phyloP scores from a whole-genome alignment of 2,888 invertebrate species.

The Ametastegia equiseti region DNA sequence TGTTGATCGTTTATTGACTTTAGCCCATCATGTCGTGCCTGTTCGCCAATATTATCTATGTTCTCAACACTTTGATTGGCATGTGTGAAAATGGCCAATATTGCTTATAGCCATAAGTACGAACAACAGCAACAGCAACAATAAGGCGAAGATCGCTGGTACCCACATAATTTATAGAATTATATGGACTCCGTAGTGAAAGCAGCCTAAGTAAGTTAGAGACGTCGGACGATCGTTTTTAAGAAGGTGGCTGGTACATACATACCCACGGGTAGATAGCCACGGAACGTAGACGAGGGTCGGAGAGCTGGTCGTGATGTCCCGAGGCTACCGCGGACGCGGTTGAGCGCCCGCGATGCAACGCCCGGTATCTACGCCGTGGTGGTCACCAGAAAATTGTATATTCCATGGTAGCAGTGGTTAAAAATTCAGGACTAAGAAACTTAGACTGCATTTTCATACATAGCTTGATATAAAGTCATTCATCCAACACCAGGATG shows the following conservation, averaged over 20 bases:
- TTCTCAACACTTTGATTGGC: too few species aligned
- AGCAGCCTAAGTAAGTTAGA: slow-evolving; percentile 21
- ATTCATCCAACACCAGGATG: not conserved
- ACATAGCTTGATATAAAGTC: not conserved
- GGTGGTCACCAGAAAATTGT: slow-evolving; percentile 20
- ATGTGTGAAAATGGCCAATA: too few species aligned
- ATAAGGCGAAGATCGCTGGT: too few species aligned
- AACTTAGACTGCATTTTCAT: not conserved
- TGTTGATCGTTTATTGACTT: too few species aligned
- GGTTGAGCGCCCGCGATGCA: slow-evolving; percentile 53
- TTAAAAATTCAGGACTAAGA: not conserved
- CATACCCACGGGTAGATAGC: slow-evolving; percentile 25
- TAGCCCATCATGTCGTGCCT: too few species aligned
- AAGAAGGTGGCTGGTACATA: not conserved
- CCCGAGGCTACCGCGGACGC: slow-evolving; percentile 71
- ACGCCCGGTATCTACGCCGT: slow-evolving; percentile 4
- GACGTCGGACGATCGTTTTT: slow-evolving; percentile 20
- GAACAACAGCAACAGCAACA: too few species aligned
- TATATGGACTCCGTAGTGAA: slow-evolving; percentile 8
- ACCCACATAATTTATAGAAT: not conserved
- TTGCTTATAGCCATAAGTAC: too few species aligned
- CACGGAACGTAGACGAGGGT: slow-evolving; percentile 10
- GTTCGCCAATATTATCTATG: too few species aligned
- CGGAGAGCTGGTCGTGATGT: slow-evolving; percentile 69
- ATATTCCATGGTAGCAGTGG: not conserved